Conservation (phyloP, 2,888 invertebrate genomes). For the Congeria kusceri region DNA sequence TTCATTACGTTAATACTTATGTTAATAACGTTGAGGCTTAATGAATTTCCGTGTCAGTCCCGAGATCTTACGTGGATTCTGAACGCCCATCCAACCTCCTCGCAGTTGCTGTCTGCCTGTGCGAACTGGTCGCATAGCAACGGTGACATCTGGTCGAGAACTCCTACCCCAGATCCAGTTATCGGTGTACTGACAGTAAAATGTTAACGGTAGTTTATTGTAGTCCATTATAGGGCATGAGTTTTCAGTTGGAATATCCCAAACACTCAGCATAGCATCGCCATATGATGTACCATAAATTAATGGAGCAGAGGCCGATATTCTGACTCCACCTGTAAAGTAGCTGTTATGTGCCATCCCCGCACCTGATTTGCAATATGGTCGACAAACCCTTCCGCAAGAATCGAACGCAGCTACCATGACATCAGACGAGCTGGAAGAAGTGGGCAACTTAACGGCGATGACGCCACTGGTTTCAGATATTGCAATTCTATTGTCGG, state of each 20-base stretch:
- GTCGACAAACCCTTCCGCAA: constrained; percentile 55
- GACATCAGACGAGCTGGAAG: constrained; percentile 33
- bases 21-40: too few relatives aligned
- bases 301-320: constrained; percentile 22
- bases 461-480: constrained; percentile 39
- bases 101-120: too few relatives aligned
- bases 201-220: constrained; percentile 38
- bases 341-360: not conserved
- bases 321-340: constrained; percentile 44
- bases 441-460: constrained; percentile 39
- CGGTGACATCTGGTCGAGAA: too few relatives aligned
- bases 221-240: constrained; percentile 33
- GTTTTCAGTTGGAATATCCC: constrained; percentile 16
- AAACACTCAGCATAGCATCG: constrained; percentile 40
- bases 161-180: constrained; percentile 43
- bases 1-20: too few relatives aligned
- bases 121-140: too few relatives aligned
- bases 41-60: too few relatives aligned
- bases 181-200: constrained; percentile 51
- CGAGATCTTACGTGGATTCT: too few relatives aligned
- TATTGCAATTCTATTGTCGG: constrained; percentile 54
- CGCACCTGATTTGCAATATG: constrained; percentile 29
- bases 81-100: too few relatives aligned
- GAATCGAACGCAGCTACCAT: constrained; percentile 57
- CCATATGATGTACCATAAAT: constrained; percentile 42